These are phyloP conservation scores for Cosmia trapezina DNA, from an alignment of 2,888 invertebrate genomes.

Conservation along the genomic window DNA sequence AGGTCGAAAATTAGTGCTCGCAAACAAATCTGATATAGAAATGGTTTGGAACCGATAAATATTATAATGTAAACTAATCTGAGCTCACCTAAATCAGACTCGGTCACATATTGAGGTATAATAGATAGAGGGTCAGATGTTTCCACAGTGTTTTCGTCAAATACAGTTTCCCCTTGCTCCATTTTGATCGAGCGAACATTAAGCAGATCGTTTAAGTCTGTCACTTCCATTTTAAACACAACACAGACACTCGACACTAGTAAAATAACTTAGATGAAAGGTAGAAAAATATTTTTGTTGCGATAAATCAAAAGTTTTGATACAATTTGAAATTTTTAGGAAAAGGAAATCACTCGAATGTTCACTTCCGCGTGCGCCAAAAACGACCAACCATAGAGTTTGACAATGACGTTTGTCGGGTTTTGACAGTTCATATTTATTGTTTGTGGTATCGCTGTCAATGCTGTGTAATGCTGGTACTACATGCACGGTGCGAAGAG, in stretches of 20 bases:
- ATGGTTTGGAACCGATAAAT: not conserved
- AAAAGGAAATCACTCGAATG: constrained; percentile 83
- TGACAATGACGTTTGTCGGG: constrained; percentile 58
- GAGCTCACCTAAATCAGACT: constrained; percentile 86
- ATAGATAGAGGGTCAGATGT: constrained; percentile 79
- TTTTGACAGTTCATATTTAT: constrained; percentile 37
- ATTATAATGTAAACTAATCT: not conserved
- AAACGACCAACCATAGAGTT: constrained; percentile 72
- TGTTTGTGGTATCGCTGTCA: constrained; percentile 36
- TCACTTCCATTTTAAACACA: constrained; percentile 80
- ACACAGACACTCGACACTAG: constrained; percentile 30
- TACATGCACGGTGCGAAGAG: not conserved
- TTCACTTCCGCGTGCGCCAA: constrained; percentile 88
- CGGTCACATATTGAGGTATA: constrained; percentile 87
- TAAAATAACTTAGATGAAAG: not conserved
- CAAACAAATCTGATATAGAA: not conserved
- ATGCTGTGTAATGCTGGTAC: not conserved
- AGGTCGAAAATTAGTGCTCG: constrained; percentile 2
- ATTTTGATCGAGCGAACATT: constrained; percentile 85
- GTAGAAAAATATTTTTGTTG: constrained; percentile 34
- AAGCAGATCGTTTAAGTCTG: constrained; percentile 84
- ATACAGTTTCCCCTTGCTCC: constrained; percentile 81
- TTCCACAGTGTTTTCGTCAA: constrained; percentile 78
- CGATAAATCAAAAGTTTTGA: constrained; percentile 66
- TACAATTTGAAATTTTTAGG: constrained; percentile 80